Base-by-base conservation (phyloP, 2,888 invertebrate genomes). In the Criorhina ranunculi region DNA sequence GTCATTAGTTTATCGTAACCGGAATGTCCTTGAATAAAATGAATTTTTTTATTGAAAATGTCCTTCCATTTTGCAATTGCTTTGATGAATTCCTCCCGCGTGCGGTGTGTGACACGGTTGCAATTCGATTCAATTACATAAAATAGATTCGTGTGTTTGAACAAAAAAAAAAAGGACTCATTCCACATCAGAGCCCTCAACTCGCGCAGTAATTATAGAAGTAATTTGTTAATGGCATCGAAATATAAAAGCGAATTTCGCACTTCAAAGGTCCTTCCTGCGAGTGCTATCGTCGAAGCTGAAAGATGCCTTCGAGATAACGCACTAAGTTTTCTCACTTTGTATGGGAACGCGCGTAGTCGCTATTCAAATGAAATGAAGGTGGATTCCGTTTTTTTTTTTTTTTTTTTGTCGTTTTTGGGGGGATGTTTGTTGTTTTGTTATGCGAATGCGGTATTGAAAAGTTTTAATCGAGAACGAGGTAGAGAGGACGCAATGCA, bases 201-300 rank as follows among this genome's bases (percentile, higher is more conserved):
- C 40, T 31, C 76, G 69, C 76, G 69, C 76, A 40, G 46, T 76
- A 76, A 76, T 81, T 76, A 76, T 69, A 62, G 46, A 81, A 70
- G 69, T 76, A 81, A 81, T 81, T 81, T 81, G 81, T 81, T 81
- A 81, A 81, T 81, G 81, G 81, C 55, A 62, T 76, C 55, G 33
- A 69, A 62, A 76, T 24, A 24, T 62, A 55, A 81, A 60, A 37
- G 59, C 11, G 35, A 57, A 46, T 12, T n/a, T 51, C 55, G 42
- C 51, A 64, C 35, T 15, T 49, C 76, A 81, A 81, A 76, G 62
- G 62, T 67, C 33, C 15, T 11, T 12, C 2, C 15, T 40, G 11
- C 17, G 33, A 35, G 12, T 17, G 5, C 17, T 55, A 17, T 29
- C 11, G 11, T 12, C 12, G 15, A 17, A 31, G n/a, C 35, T 70